Base-by-base conservation (phyloP, 2,888 invertebrate genomes). In the Ichneumoninae sp. region DNA sequence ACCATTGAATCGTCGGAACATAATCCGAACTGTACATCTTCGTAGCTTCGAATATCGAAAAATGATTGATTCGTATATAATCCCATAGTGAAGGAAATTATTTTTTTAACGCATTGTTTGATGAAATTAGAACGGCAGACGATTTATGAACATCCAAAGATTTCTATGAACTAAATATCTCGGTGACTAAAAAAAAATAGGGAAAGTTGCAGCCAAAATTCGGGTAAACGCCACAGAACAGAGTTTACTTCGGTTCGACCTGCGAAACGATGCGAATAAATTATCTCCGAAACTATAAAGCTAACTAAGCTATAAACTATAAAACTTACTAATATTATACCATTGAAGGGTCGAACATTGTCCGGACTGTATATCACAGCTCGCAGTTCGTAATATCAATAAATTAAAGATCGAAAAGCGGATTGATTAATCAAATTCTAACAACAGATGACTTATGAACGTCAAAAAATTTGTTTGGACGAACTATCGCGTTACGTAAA, bases 331-430 rank as follows among this genome's bases (percentile, higher is more conserved):
- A 54, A 40, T 36, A 54, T 36, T n/a, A 66, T 66, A 50, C 50
- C 50, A 52, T 40, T 66, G 65, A 52, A 66, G 66, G 19, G 33
- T 30, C 30, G 8, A 30, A 30, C 44, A 33, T 63, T 74, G 33
- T 47, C 22, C n/a, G 66, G 0, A 16, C 44, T 26, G 16, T 26
- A 47, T 4, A 7, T 36, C 7, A 22, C 22, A 22, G 22, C 4
- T 26, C 22, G 22, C 26, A 33, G 33, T 6, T 33, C 33, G 1
- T 6, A 33, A 33, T 33, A 33, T 33, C 6, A 6, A 33, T 6
- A 33, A 33, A 33, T 33, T 0, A 54, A 54, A 22, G 8, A 19
- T 6, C 1, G 6, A 22, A 54, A 22, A 8, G 10, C 1, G 7
- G 10, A 54, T 52, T 7, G 19, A 22, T 10, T 22, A 8, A 8